Base-by-base conservation (phyloP, 1,140 invertebrate genomes). In the Euglossa dilemma region DNA sequence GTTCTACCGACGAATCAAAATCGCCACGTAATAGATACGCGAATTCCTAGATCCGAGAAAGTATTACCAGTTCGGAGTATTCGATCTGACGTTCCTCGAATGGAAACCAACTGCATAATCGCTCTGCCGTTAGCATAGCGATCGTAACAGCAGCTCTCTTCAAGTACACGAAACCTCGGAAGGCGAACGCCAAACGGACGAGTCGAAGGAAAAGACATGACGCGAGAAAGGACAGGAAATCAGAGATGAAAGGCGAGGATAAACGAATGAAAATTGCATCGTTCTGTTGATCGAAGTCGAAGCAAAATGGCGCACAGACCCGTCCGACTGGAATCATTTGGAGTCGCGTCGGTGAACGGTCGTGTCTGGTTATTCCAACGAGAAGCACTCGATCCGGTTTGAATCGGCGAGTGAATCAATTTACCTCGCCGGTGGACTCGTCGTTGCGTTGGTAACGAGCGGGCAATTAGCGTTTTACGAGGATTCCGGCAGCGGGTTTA, bases 391-490 rank as follows among this genome's bases (percentile, higher is more conserved):
- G 28, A 36, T 5, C 25, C 18, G 25, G 16, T 2, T 0, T 7
- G 12, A 20, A 18, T 23, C 28, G 43, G 7, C 7, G 11, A 72
- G 45, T 25, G 25, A 52, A 80, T 80, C 72, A 52, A 80, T 73
- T 45, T 23, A 20, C 5, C 2, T 7, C 0, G 9, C 8, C 28
- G 18, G 18, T 20, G 23, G 16, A 6, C 8, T 76, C 43, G 54
- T 50, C 50, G 16, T 9, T 23, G 12, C 20, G 71, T 67, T 16
- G 20, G 12, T 57, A 76, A 36, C 52, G 11, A 28, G 14, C 14
- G 11, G 11, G 45, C 54, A 76, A 76, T 82, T 82, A 76, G 20
- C 63, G 80, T 76, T 82, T 82, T 82, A 82, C 80, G 80, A 76
- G 57, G 52, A 69, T 67, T 25, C 63, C 36, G 23, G 43, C 11